phyloP scores from a whole-genome alignment of 2,797 vertebrate genomes.

The Clamator glandarius region DNA sequence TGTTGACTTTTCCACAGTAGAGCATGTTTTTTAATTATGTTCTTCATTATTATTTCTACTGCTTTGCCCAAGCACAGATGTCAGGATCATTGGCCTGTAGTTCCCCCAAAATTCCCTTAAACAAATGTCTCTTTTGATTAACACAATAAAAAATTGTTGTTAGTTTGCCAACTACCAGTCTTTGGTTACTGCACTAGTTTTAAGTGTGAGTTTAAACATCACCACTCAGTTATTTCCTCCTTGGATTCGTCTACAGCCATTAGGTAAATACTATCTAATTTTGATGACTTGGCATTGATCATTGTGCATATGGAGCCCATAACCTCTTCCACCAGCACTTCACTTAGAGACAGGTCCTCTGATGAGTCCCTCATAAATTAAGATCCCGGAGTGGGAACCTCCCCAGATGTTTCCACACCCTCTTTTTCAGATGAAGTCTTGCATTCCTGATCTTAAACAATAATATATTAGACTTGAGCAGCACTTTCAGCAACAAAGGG shows the following conservation, averaged over 20 bases:
- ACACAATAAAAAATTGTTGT: background rate
- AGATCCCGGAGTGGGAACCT: background rate
- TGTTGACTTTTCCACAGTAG: background rate
- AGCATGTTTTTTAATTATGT: background rate
- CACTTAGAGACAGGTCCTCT: conserved; percentile 17
- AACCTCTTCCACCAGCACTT: background rate
- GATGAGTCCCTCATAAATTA: conserved; percentile 21
- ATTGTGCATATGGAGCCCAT: conserved; percentile 10
- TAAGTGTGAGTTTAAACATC: background rate
- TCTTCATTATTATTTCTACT: background rate
- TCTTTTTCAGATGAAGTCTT: background rate
- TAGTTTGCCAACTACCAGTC: background rate
- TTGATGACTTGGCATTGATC: background rate
- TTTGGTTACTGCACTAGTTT: background rate
- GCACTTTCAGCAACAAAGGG: background rate
- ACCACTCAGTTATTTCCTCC: background rate
- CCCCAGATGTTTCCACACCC: background rate
- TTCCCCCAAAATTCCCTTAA: background rate
- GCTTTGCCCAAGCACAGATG: accelerated
- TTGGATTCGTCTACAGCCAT: background rate
- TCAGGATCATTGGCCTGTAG: background rate
- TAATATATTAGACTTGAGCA: background rate
- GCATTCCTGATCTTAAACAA: background rate
- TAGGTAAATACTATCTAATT: conserved; percentile 19
- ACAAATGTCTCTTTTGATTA: background rate